Base-by-base conservation (phyloP, 2,888 invertebrate genomes). In the Rotaria magnacalcarata region DNA sequence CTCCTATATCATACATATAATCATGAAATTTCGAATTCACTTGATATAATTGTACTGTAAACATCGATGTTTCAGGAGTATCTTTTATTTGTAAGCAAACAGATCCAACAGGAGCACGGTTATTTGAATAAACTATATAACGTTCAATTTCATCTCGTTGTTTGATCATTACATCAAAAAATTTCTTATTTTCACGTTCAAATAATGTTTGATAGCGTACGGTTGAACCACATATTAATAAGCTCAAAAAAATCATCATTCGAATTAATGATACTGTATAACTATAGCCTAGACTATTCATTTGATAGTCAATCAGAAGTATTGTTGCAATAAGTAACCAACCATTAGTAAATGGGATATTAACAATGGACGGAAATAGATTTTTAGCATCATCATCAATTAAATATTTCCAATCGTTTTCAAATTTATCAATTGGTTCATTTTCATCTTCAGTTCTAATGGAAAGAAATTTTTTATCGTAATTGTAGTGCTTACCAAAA, bases 201-300 rank as follows among this genome's bases (percentile, higher is more conserved):
- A 5, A n/a, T 47, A 80, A 80, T 80, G 80, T 80, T 47, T 80
- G 80, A 47, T 80, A 80, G 14, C 80, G 43, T 47, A 80, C 8
- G 1, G 80, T 21, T n/a, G 47, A 24, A 43, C 80, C 80, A 43
- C 24, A 47, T n/a, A 43, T 47, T 47, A 80, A 11, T 47, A 47
- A 4, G 47, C 47, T n/a, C 6, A 80, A 24, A n/a, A n/a, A n/a
- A 2, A 47, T 24, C 21, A 80, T n/a, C 19, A 47, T 80, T 11
- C 80, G 47, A 47, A 80, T 0, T 47, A 80, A 24, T 10, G 80
- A 43, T 7, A 14, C 1, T 6, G 16, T 14, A 47, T 80, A 80
- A 47, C 43, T n/a, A n/a, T 47, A 80, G 47, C 14, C 24, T 8
- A n/a, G n/a, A 80, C 8, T 80, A 47, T 80, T 47, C 47, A n/a